Percentiles rank a stretch among this genome's conserved stretches.
Evolutionary conservation across 1,140 invertebrate genomes (phyloP).

Genomic region (Drosophila setifemur): DNA sequence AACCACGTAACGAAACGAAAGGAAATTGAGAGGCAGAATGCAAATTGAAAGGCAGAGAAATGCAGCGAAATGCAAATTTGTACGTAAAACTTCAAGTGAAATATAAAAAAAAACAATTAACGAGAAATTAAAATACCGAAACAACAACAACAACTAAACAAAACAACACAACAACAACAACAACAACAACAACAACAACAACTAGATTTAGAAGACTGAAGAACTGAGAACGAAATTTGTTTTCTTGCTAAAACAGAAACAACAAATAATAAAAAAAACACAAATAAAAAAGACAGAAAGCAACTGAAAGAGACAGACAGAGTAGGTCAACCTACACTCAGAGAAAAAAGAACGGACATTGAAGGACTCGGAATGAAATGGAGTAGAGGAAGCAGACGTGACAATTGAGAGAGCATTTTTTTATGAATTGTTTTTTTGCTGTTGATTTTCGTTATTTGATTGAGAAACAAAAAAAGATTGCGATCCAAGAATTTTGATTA

Average conservation of each 20-base stretch:
- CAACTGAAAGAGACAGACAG: slow-evolving; percentile 14
- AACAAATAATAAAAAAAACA: neutral
- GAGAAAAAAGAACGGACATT: slow-evolving; percentile 6
- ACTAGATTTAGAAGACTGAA: slow-evolving; percentile 80
- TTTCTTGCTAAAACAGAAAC: slow-evolving; percentile 27
- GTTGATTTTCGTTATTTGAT: slow-evolving; percentile 79
- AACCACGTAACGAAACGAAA: too few relatives aligned
- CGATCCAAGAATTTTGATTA: slow-evolving; percentile 62
- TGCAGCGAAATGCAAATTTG: slow-evolving; percentile 48
- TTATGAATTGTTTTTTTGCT: slow-evolving; percentile 64
- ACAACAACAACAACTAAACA: slow-evolving; percentile 62
- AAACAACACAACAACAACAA: slow-evolving; percentile 50
- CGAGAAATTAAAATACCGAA: slow-evolving; percentile 36
- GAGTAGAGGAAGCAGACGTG: neutral
- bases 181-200: slow-evolving; percentile 49
- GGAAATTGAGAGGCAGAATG: slow-evolving; percentile 15
- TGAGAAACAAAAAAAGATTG: slow-evolving; percentile 36
- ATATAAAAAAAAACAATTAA: slow-evolving; percentile 51
- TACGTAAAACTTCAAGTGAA: slow-evolving; percentile 71
- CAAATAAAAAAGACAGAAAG: slow-evolving; percentile 21
- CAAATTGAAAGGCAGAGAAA: slow-evolving; percentile 12
- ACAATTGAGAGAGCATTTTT: slow-evolving; percentile 38
- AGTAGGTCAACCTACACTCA: slow-evolving; percentile 2
- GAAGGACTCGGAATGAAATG: neutral
- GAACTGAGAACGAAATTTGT: slow-evolving; percentile 70